Evolutionary conservation across 1,140 invertebrate genomes (phyloP).

Genomic region (Periplaneta americana): DNA sequence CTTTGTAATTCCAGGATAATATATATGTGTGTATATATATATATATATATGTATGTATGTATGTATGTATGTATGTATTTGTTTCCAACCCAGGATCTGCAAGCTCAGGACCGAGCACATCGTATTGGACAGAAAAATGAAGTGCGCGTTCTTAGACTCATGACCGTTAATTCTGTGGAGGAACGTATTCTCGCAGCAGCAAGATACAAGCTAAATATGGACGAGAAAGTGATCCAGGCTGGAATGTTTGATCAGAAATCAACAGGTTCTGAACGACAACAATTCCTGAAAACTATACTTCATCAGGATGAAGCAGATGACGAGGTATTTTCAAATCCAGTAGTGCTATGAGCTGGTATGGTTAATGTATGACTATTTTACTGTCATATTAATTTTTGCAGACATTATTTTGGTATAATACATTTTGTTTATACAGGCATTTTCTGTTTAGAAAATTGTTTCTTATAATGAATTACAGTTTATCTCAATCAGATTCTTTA

Average conservation of each 20-base stretch:
- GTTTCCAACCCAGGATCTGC: slow-evolving; percentile 32
- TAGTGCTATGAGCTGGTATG: too few species aligned
- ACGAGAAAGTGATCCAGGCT: slow-evolving; percentile 71
- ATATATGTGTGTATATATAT: background rate
- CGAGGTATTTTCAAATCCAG: slow-evolving; percentile 38
- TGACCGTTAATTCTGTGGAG: slow-evolving; percentile 68
- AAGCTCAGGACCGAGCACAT: slow-evolving; percentile 67
- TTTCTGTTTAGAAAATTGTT: too few species aligned
- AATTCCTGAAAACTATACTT: slow-evolving; percentile 57
- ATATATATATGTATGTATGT: background rate
- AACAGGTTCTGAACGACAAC: slow-evolving; percentile 53
- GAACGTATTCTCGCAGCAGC: slow-evolving; percentile 62
- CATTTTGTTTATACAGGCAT: too few species aligned
- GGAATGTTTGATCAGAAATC: slow-evolving; percentile 72
- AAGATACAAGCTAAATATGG: slow-evolving; percentile 65
- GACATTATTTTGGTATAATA: too few species aligned
- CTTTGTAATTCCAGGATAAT: background rate
- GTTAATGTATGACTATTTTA: too few species aligned
- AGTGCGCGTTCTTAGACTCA: slow-evolving; percentile 55
- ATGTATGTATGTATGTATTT: background rate
- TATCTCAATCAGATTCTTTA: too few species aligned
- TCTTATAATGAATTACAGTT: too few species aligned
- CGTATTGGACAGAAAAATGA: slow-evolving; percentile 68
- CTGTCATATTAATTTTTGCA: too few species aligned
- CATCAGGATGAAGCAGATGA: slow-evolving; percentile 49